Conservation (phyloP, 2,797 vertebrate genomes). For the Lemur catta region DNA sequence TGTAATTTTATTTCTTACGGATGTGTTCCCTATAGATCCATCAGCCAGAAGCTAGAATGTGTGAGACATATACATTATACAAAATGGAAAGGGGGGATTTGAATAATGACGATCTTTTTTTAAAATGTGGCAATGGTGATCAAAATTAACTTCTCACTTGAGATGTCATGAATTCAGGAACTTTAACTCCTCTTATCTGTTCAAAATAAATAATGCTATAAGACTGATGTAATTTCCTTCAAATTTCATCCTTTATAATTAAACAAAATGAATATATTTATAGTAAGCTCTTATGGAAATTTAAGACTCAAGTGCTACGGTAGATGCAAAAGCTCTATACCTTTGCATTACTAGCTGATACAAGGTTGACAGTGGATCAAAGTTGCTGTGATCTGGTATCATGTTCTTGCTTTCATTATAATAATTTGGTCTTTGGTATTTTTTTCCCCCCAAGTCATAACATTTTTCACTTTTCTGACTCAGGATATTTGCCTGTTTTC, state of each 20-base stretch:
- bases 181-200: not conserved
- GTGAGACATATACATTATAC: slow-evolving; percentile 49
- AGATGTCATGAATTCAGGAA: not conserved
- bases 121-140: not conserved
- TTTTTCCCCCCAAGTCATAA: not conserved
- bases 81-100: slow-evolving; percentile 15
- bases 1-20: slow-evolving; percentile 58
- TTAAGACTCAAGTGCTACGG: not conserved
- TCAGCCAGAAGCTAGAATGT: slow-evolving; percentile 57
- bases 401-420: not conserved
- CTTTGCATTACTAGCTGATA: not conserved
- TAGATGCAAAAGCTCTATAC: not conserved
- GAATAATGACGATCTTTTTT: slow-evolving; percentile 20
- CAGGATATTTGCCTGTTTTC: not conserved
- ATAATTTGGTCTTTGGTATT: not conserved
- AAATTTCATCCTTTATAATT: not conserved
- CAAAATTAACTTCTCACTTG: slow-evolving; percentile 11
- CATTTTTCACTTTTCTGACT: not conserved
- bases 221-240: not conserved
- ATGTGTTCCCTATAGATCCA: slow-evolving; percentile 47
- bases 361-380: not conserved
- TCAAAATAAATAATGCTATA: not conserved
- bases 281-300: not conserved
- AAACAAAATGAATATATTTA: not conserved
- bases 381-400: not conserved